Conservation (phyloP, 2,888 invertebrate species). For the Dione juno region DNA sequence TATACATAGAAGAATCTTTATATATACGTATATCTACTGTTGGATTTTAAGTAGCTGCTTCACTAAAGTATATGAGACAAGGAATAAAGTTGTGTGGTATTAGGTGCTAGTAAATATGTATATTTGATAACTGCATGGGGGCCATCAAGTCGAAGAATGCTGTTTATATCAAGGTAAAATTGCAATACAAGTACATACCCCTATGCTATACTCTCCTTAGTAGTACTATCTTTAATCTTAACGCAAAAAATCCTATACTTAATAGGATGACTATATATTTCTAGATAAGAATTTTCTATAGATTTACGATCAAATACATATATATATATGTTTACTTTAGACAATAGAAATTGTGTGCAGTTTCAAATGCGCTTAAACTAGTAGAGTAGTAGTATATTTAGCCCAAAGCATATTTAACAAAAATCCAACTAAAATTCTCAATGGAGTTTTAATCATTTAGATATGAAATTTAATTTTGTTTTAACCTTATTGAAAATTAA, state of each 20-base stretch:
- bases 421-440: not conserved
- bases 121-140: conserved; percentile 74
- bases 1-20: conserved; percentile 45
- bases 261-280: not conserved
- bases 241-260: not conserved
- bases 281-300: not conserved
- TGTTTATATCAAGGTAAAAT: conserved; percentile 67
- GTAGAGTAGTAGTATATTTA: not conserved
- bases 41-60: conserved; percentile 40
- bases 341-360: not conserved
- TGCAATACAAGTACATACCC: conserved; percentile 15
- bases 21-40: conserved; percentile 54
- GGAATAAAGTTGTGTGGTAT: conserved; percentile 31
- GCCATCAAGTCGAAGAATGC: conserved; percentile 76
- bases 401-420: not conserved
- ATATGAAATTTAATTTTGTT: no score
- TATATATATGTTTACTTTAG: not conserved
- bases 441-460: no score
- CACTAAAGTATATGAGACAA: conserved; percentile 23
- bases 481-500: no score
- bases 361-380: not conserved
- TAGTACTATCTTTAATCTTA: conserved; percentile 14
- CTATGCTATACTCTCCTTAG: conserved; percentile 1
- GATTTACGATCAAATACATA: not conserved
- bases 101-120: conserved; percentile 50